phyloP scores from a whole-genome alignment of 2,797 vertebrate genomes.

The Buphagus erythrorhynchus region DNA sequence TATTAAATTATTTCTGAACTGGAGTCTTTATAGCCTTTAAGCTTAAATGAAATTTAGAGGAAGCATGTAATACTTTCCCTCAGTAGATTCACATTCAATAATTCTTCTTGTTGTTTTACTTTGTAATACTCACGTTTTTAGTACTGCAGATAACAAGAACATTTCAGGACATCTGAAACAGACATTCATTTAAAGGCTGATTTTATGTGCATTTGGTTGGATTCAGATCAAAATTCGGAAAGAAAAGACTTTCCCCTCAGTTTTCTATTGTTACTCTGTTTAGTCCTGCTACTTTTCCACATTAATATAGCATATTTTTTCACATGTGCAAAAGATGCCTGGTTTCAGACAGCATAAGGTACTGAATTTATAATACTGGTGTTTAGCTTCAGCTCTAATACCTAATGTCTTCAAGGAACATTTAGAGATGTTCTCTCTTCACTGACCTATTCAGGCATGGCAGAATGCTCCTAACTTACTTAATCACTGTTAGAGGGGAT shows the following conservation, averaged over 20 bases:
- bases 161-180: neutral
- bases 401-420: neutral
- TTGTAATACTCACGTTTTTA: neutral
- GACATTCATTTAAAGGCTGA: neutral
- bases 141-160: neutral
- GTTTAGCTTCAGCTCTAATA: neutral
- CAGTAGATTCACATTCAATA: neutral
- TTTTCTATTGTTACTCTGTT: neutral
- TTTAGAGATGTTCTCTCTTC: neutral
- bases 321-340: neutral
- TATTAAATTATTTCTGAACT: slow-evolving; percentile 14
- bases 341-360: neutral
- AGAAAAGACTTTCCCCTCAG: neutral
- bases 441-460: neutral
- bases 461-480: neutral
- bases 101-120: neutral
- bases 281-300: neutral
- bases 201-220: neutral
- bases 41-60: slow-evolving; percentile 9
- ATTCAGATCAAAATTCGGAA: neutral
- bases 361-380: neutral
- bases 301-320: neutral
- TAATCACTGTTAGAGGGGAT: neutral
- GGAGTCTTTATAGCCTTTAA: neutral
- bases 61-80: neutral